phyloP scores from a whole-genome alignment of 1,140 invertebrate species.

The Whitmania pigra region DNA sequence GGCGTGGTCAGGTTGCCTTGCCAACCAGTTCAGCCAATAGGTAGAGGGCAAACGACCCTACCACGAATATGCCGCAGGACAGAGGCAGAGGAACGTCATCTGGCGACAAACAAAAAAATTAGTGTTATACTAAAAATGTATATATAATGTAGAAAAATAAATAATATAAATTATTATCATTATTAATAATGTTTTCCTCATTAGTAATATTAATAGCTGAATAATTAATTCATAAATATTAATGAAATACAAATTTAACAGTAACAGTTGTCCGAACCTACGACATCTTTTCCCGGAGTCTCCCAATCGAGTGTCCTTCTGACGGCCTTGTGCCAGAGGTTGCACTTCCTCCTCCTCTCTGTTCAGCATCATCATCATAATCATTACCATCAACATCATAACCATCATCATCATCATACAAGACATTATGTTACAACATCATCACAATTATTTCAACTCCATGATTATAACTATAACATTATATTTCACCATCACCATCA shows the following conservation, averaged over 20 bases:
- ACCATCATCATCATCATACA: background rate
- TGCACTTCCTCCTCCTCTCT: conserved; percentile 9
- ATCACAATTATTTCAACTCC: too few relatives aligned
- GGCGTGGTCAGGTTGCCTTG: background rate
- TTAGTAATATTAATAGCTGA: too few relatives aligned
- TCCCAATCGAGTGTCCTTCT: conserved; percentile 19
- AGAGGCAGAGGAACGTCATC: background rate
- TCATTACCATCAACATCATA: background rate
- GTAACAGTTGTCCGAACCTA: background rate
- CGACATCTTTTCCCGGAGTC: background rate
- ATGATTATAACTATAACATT: too few relatives aligned
- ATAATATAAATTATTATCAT: conserved; percentile 1
- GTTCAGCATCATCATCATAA: background rate
- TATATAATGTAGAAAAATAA: conserved; percentile 8
- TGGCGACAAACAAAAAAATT: background rate
- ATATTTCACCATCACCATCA: background rate
- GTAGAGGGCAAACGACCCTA: background rate
- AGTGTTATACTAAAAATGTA: background rate
- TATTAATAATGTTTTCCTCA: background rate
- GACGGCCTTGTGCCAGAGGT: conserved; percentile 20
- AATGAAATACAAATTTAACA: background rate
- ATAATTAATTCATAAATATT: background rate
- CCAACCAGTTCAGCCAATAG: background rate
- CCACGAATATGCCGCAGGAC: background rate
- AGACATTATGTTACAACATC: too few relatives aligned